Evolutionary conservation across 1,140 invertebrate species (phyloP), one percentile per base, ranked within the genome.

Genomic region (Lordiphosa stackelbergi): DNA sequence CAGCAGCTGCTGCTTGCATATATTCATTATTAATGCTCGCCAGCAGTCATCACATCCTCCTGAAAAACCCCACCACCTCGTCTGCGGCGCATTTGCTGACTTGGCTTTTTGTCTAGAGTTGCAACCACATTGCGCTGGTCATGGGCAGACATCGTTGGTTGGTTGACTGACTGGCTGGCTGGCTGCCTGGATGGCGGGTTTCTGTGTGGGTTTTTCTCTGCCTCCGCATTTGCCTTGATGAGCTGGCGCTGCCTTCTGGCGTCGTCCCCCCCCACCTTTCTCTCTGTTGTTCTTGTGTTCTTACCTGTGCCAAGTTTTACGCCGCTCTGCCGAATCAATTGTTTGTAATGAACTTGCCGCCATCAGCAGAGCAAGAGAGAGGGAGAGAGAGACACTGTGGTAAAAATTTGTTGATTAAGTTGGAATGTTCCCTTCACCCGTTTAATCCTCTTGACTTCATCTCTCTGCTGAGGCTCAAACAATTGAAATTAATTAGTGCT

Each of bases 91-190:
- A 74, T 71, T 71, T 70, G 75, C 74, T 81, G 74, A 79, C 75
- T 79, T 81, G 75, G 71, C 75, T 79, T 79, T 79, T 79, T 81
- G 75, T 79, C 75, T 79, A 81, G 75, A 79, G 66, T 69, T 81
- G 75, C 75, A 79, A 81, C 75, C 75, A 81, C 75, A 79, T 79
- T 79, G 75, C 71, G 75, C 65, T 81, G 75, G 75, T 79, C 71
- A 79, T 75, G 75, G 71, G 36, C 73, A 78, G 69, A 72, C 73
- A 68, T 63, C 53, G 72, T 70, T 43, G 66, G 37, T 49, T n/a
- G 42, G 36, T 53, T 53, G 54, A 57, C 62, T 60, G 42, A 12
- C 24, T 16, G 40, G 5, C 16, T 12, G 38, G 12, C 7, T 41
- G 38, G 38, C 7, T 41, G 38, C 12, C 0, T 16, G 38, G n/a